Percentiles rank a stretch among this genome's conserved stretches.
Evolutionary conservation across 2,888 invertebrate species (phyloP).

Genomic region (Autographa gamma): DNA sequence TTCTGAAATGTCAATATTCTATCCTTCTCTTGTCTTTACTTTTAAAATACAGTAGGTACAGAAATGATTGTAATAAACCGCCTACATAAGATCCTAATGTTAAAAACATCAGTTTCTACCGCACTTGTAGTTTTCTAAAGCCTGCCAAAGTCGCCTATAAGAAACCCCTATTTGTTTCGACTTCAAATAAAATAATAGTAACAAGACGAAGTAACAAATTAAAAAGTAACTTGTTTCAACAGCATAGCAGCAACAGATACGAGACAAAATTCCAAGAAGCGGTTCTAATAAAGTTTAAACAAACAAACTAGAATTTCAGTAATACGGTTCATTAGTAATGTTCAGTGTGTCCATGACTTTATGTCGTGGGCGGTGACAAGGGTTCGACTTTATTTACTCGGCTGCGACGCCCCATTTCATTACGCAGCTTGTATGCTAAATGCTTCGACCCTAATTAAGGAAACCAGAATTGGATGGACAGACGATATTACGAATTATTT

Average conservation of each 20-base stretch:
- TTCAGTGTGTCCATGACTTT: conserved; percentile 53
- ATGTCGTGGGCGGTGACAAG: conserved; percentile 62
- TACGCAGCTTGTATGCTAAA: conserved; percentile 61
- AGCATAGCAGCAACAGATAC: neutral
- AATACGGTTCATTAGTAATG: conserved; percentile 47
- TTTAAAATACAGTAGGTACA: no score
- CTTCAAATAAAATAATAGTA: neutral
- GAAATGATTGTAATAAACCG: no score
- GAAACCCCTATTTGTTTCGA: neutral
- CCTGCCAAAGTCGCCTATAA: neutral
- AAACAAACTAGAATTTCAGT: conserved; percentile 39
- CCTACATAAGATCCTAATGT: no score
- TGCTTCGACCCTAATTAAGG: conserved; percentile 67
- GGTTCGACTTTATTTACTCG: conserved; percentile 67
- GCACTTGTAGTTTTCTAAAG: neutral
- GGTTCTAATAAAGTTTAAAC: conserved; percentile 15
- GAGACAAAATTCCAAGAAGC: conserved; percentile 10
- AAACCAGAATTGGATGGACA: conserved; percentile 56
- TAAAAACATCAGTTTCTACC: no score
- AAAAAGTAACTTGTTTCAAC: neutral
- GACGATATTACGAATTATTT: conserved; percentile 48
- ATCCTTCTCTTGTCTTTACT: no score
- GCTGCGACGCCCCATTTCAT: conserved; percentile 63
- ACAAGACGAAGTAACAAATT: neutral
- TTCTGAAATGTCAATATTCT: no score